Evolutionary conservation across 2,888 invertebrate species (phyloP).

Genomic region (Drosophila heteroneura): DNA sequence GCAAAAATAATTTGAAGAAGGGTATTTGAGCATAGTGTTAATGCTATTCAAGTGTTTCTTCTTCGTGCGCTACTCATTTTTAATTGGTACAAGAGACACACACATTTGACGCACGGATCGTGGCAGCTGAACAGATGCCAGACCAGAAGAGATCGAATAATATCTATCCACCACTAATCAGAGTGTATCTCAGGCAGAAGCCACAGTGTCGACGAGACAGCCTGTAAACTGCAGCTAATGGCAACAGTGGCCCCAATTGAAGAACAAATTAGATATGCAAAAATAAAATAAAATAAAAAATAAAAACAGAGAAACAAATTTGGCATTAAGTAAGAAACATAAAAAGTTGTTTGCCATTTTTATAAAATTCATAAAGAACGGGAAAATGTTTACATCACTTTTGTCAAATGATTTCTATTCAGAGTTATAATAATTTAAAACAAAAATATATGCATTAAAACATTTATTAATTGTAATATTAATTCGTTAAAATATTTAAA

Average conservation of each 20-base stretch:
- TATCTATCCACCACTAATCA: conserved; percentile 24
- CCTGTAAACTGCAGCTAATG: conserved; percentile 22
- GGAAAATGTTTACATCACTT: background rate
- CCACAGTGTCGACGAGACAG: background rate
- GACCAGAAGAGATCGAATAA: background rate
- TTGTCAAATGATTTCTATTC: background rate
- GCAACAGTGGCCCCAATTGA: conserved; percentile 21
- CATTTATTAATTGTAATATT: background rate
- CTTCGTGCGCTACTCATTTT: conserved; percentile 30
- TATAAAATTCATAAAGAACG: background rate
- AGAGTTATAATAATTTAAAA: no score
- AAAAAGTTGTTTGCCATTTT: background rate
- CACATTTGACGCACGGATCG: conserved; percentile 28
- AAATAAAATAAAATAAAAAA: background rate
- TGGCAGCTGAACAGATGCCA: conserved; percentile 31
- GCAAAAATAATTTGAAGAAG: background rate
- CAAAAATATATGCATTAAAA: background rate
- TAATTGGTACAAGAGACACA: conserved; percentile 42
- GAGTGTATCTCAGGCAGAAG: background rate
- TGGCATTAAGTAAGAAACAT: background rate
- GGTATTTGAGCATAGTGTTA: background rate
- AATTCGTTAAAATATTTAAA: background rate
- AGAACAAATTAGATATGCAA: background rate
- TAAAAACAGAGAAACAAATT: background rate
- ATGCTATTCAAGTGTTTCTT: background rate